Evolutionary conservation across 2,797 vertebrate genomes (phyloP).

Genomic region (Chrysocyon brachyurus): DNA sequence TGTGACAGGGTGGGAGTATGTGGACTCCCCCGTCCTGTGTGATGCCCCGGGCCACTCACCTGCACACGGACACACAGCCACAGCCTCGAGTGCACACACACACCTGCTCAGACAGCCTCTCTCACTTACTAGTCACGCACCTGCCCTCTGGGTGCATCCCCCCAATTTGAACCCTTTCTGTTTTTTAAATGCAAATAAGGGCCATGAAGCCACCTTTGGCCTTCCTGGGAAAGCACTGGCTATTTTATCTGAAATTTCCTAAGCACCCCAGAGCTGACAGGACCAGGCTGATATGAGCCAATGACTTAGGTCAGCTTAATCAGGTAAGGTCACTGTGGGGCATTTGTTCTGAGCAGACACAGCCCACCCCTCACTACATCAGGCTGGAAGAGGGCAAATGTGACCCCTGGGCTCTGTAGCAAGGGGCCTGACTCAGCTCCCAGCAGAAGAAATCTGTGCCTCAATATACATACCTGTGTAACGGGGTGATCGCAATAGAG

Average conservation of each 20-base stretch:
- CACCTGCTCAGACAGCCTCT: too few relatives aligned
- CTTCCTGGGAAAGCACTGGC: not conserved
- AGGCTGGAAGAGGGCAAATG: not conserved
- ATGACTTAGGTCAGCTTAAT: not conserved
- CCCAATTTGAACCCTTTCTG: not conserved
- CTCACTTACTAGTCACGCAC: rapidly evolving
- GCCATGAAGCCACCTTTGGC: not conserved
- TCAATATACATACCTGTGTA: not conserved
- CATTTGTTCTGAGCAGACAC: not conserved
- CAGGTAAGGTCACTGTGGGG: not conserved
- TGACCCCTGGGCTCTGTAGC: not conserved
- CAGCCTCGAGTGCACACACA: rapidly evolving
- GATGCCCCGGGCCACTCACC: not conserved
- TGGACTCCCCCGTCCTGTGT: not conserved
- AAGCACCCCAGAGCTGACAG: not conserved
- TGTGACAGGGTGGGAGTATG: rapidly evolving
- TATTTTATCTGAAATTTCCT: not conserved
- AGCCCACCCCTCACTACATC: not conserved
- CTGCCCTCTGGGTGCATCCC: not conserved
- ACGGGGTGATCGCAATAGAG: not conserved
- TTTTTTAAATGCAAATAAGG: not conserved
- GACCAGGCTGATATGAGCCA: not conserved
- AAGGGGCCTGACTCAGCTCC: not conserved
- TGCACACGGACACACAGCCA: not conserved
- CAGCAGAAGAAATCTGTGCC: not conserved